Base-by-base conservation (phyloP, 2,113 vertebrate species). In the Theristicus caerulescens region DNA sequence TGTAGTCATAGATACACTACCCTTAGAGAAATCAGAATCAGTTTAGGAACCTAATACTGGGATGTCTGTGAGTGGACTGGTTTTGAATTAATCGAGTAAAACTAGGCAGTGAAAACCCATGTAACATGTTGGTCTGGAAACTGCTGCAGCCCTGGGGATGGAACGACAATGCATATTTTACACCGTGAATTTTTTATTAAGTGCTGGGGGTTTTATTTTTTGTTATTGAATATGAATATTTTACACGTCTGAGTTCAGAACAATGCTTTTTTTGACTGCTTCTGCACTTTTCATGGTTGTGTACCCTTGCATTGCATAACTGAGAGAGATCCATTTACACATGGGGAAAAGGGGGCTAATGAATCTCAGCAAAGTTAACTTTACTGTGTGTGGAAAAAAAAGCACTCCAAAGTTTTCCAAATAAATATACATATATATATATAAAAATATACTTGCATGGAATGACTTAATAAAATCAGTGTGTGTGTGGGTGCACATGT, bases 211-310 rank as follows among this genome's bases (percentile, higher is more conserved):
- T 69, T 74, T 42, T 42, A 15, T 58, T 92, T 91, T 95, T 97
- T 92, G 91, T 96, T 93, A 93, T 82, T 55, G 91, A 88, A 95
- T 94, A 96, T 95, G 86, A 92, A 94, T 91, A 96, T 97, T 97
- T 97, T 98, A 96, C 97, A 95, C 81, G 34, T 94, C 96, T 31
- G 15, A 96, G 96, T 87, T 93, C 93, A 55, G 88, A 95, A 94
- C 88, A 90, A 95, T 96, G 98, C 97, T 98, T 97, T 92, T 98
- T 97, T 98, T 98, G 98, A 98, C 98, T 96, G 97, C 82, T 83
- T 94, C 83, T n/a, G 38, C 89, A 76, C 72, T 78, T 96, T 97
- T 96, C 98, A 96, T 97, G 97, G 94, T 94, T 79, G 70, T 82
- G 82, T 94, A 88, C 95, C 98, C 81, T 87, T 5, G 95, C 91